These are phyloP conservation scores for Porites divaricata DNA, from an alignment of 92 coral and sea anemone species.

Conservation along the genomic window DNA sequence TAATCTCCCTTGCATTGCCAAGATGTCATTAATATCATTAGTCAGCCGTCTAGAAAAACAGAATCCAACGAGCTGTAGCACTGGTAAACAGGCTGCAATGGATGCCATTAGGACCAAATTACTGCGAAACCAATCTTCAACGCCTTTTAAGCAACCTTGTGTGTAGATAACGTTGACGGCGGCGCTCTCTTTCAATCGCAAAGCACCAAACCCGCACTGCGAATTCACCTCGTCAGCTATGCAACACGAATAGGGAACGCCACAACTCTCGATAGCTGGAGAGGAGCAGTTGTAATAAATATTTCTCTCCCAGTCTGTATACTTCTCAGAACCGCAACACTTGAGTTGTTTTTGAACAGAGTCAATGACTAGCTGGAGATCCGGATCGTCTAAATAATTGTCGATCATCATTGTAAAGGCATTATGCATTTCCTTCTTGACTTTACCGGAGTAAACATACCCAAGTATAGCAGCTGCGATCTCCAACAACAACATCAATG, in stretches of 20 bases:
- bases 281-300: constrained; percentile 90
- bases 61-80: constrained; percentile 78
- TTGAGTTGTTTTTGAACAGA: constrained; percentile 78
- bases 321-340: constrained; percentile 86
- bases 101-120: constrained; percentile 84
- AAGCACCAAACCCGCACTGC: constrained; percentile 88
- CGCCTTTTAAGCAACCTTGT: constrained; percentile 86
- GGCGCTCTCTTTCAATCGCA: constrained; percentile 46
- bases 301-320: constrained; percentile 88
- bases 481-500: constrained; percentile 81
- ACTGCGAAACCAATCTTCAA: constrained; percentile 81
- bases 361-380: constrained; percentile 84
- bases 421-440: constrained; percentile 72
- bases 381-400: constrained; percentile 90
- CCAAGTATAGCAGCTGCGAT: constrained; percentile 79
- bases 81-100: constrained; percentile 72
- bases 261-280: constrained; percentile 81
- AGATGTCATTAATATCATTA: constrained; percentile 76
- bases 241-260: constrained; percentile 96
- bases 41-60: constrained; percentile 73
- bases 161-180: constrained; percentile 65
- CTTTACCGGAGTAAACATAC: constrained; percentile 79
- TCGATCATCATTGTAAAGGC: constrained; percentile 79
- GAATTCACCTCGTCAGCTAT: constrained; percentile 82
- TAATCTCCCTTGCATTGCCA: constrained; percentile 48